Conservation (phyloP, 2,888 invertebrate genomes). For the Chaitophorus viminalis region DNA sequence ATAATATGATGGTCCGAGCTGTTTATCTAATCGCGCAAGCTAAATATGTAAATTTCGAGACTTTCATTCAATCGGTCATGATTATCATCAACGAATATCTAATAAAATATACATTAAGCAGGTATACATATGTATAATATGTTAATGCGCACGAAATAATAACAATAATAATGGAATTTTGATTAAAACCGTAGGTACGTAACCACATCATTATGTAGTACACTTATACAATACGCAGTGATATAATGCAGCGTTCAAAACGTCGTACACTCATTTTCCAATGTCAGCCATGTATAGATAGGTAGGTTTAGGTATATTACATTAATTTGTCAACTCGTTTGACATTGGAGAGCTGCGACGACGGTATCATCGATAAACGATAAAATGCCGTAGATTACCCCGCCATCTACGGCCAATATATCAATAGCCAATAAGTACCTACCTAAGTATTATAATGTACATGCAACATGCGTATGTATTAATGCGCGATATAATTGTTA, state of each 20-base stretch:
- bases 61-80: not conserved
- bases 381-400: not conserved
- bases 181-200: not conserved
- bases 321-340: constrained; percentile 20
- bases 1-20: not conserved
- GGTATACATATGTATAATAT: too few relatives aligned
- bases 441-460: too few relatives aligned
- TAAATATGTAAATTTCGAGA: not conserved
- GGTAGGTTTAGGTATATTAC: not conserved
- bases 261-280: constrained; percentile 7
- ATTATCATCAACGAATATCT: not conserved
- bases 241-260: not conserved
- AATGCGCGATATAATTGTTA: not conserved
- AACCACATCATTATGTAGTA: too few relatives aligned
- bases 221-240: too few relatives aligned
- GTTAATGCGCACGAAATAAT: not conserved
- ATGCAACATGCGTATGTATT: not conserved
- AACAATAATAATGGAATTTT: not conserved
- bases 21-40: not conserved
- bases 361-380: constrained; percentile 19
- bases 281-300: not conserved
- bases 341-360: constrained; percentile 28
- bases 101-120: not conserved
- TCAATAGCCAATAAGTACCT: not conserved
- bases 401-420: not conserved